Percentiles rank a stretch among this genome's conserved stretches.
Conservation (phyloP, 2,888 invertebrate genomes). For the Mythimna vitellina region DNA sequence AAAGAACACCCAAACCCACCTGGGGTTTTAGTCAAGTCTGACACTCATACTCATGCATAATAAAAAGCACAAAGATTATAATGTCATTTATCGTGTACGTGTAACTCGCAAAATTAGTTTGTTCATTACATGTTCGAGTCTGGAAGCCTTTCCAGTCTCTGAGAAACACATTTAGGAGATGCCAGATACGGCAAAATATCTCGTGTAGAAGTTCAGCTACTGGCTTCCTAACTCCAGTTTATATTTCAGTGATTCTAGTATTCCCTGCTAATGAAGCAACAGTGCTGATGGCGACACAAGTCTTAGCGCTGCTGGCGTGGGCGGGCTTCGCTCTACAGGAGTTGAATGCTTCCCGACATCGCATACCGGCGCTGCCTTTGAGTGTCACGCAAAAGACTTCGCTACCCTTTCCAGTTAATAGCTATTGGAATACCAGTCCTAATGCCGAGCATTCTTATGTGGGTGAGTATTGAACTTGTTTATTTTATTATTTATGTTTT, state of each 20-base stretch:
- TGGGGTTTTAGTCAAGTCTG: too few relatives aligned
- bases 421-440: constrained; percentile 84
- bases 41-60: too few relatives aligned
- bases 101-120: too few relatives aligned
- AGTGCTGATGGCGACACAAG: constrained; percentile 80
- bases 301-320: constrained; percentile 81
- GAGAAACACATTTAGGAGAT: neutral
- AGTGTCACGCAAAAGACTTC: constrained; percentile 75
- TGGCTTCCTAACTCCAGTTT: neutral
- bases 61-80: too few relatives aligned
- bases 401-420: constrained; percentile 79
- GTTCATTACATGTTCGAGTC: too few relatives aligned
- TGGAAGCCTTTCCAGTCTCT: too few relatives aligned
- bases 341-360: constrained; percentile 74
- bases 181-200: neutral
- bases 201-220: too few relatives aligned
- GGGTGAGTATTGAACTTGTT: constrained; percentile 70
- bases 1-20: too few relatives aligned
- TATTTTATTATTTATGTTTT: too few relatives aligned
- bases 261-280: constrained; percentile 84
- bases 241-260: constrained; percentile 81
- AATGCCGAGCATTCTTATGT: constrained; percentile 84
- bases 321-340: constrained; percentile 85
- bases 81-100: too few relatives aligned
- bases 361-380: constrained; percentile 82